Conservation (phyloP, 2,888 invertebrate species). For the Apoda limacodes region DNA sequence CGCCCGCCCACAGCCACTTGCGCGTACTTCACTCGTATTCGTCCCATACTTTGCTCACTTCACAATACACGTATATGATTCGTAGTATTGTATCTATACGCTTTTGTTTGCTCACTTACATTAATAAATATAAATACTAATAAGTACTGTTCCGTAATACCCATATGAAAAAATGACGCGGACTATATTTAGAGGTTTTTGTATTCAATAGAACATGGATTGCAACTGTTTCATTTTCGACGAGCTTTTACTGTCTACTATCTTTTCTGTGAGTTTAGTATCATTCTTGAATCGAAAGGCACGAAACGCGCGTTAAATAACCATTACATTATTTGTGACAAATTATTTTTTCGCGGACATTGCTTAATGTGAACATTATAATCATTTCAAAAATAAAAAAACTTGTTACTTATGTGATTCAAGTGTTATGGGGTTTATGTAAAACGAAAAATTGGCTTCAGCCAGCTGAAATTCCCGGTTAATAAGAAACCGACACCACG, state of each 20-base stretch:
- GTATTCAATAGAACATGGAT: constrained; percentile 29
- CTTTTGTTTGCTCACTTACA: constrained; percentile 53
- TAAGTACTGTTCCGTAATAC: not conserved
- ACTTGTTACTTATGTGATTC: too few species aligned
- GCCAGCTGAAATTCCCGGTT: too few species aligned
- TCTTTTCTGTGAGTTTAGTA: constrained; percentile 27
- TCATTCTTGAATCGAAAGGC: constrained; percentile 25
- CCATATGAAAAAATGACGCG: too few species aligned
- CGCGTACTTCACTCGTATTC: constrained; percentile 50
- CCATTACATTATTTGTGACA: constrained; percentile 27
- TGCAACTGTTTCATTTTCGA: constrained; percentile 23
- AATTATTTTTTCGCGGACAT: too few species aligned
- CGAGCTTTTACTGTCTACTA: constrained; percentile 21
- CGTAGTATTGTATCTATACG: constrained; percentile 54
- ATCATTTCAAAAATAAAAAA: too few species aligned
- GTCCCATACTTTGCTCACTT: constrained; percentile 45
- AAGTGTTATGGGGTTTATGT: too few species aligned
- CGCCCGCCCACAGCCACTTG: constrained; percentile 25
- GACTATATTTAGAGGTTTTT: too few species aligned
- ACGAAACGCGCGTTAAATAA: constrained; percentile 24
- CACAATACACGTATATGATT: constrained; percentile 47
- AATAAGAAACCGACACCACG: constrained; percentile 61
- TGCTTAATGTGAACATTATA: too few species aligned
- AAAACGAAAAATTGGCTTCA: too few species aligned
- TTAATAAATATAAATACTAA: constrained; percentile 34